Evolutionary conservation across 2,113 vertebrate species (phyloP).

Genomic region (Passer montanus): DNA sequence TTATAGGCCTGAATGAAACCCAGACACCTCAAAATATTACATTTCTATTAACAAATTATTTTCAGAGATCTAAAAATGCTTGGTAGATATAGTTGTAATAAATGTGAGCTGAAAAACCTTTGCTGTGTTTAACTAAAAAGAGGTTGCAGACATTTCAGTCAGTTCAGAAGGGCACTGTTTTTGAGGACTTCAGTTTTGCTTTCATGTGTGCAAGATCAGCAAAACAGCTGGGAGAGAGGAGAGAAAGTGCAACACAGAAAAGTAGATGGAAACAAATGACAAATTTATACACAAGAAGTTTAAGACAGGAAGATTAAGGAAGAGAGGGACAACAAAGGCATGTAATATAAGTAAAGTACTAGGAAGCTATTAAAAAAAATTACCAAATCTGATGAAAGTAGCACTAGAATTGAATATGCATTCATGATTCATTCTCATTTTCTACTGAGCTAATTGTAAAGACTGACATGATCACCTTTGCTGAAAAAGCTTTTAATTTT

Average conservation of each 20-base stretch:
- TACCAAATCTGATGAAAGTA: not conserved
- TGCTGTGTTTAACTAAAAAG: not conserved
- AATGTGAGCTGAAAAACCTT: not conserved
- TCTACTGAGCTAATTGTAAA: not conserved
- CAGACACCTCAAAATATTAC: not conserved
- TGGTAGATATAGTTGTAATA: not conserved
- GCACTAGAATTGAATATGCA: not conserved
- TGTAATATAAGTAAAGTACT: not conserved
- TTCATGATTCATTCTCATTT: not conserved
- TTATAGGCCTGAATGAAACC: not conserved
- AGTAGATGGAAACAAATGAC: not conserved
- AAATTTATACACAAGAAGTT: not conserved
- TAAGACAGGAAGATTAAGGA: not conserved
- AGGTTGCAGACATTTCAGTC: not conserved
- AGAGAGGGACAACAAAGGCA: not conserved
- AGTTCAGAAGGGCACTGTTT: not conserved
- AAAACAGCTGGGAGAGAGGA: not conserved
- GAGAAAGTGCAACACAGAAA: not conserved
- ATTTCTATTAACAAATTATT: not conserved
- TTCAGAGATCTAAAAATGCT: not conserved
- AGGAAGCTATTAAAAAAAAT: not conserved
- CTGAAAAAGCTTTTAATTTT: not conserved
- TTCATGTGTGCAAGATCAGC: not conserved
- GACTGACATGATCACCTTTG: not conserved
- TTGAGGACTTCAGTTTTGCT: not conserved